A percentile compares a stretch with the other conserved stretches of the same genome.
phyloP scores from a whole-genome alignment of 2,888 invertebrate species.

The Glyphotaelius pellucidus region DNA sequence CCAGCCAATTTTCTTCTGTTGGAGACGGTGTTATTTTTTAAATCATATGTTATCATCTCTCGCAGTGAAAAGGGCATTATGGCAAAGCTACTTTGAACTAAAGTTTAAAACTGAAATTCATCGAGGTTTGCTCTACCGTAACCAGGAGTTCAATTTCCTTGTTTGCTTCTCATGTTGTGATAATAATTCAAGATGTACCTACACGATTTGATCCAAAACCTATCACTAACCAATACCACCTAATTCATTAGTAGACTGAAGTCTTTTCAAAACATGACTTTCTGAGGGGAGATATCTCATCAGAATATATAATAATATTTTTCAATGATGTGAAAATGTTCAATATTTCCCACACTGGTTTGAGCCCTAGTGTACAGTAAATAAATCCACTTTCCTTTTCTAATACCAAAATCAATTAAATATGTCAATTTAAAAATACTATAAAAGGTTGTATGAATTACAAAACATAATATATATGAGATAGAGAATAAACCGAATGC shows the following conservation, averaged over 20 bases:
- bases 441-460: no score
- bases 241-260: neutral
- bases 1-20: no score
- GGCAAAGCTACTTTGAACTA: neutral
- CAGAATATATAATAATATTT: no score
- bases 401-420: neutral
- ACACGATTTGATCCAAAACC: neutral
- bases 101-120: neutral
- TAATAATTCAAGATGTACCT: neutral
- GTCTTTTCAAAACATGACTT: no score
- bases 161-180: neutral
- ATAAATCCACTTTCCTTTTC: neutral
- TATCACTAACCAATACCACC: neutral
- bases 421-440: no score
- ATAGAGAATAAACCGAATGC: no score
- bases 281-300: neutral
- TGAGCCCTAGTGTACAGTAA: neutral
- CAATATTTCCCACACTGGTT: neutral
- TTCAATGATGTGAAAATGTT: no score
- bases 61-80: neutral
- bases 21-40: neutral
- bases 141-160: neutral
- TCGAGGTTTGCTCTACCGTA: neutral
- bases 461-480: no score
- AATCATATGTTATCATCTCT: neutral